Evolutionary conservation across 2,888 invertebrate species (phyloP).

Genomic region (Pammene fasciana): DNA sequence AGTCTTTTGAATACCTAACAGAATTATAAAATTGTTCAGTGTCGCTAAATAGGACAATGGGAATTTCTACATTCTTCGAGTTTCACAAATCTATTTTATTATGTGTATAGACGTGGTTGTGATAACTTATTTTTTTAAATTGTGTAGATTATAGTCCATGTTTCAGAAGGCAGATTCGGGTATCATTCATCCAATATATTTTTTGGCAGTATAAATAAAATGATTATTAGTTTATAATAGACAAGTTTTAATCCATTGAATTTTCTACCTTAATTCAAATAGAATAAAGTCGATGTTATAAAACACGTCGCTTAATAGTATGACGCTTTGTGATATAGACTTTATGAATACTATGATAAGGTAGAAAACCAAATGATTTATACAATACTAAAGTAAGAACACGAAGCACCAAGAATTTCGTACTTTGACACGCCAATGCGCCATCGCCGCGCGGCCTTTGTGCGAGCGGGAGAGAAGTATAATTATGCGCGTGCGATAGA

Average conservation of each 20-base stretch:
- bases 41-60: conserved; percentile 21
- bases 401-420: no score
- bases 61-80: conserved; percentile 50
- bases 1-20: not conserved
- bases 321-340: no score
- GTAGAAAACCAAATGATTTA: no score
- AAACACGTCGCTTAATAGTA: no score
- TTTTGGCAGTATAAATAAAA: no score
- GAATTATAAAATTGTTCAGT: conserved; percentile 17
- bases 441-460: no score
- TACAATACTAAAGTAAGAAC: no score
- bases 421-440: no score
- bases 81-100: conserved; percentile 50
- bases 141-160: conserved; percentile 74
- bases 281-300: not conserved
- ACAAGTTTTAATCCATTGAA: not conserved
- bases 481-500: no score
- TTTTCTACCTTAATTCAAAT: not conserved
- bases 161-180: conserved; percentile 59
- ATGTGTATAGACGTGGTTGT: conserved; percentile 79
- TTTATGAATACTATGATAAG: no score
- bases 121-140: conserved; percentile 68
- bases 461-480: no score
- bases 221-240: not conserved
- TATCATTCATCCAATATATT: conserved; percentile 54